Evolutionary conservation across 2,797 vertebrate genomes (phyloP).

Genomic region (Microhierax caerulescens): DNA sequence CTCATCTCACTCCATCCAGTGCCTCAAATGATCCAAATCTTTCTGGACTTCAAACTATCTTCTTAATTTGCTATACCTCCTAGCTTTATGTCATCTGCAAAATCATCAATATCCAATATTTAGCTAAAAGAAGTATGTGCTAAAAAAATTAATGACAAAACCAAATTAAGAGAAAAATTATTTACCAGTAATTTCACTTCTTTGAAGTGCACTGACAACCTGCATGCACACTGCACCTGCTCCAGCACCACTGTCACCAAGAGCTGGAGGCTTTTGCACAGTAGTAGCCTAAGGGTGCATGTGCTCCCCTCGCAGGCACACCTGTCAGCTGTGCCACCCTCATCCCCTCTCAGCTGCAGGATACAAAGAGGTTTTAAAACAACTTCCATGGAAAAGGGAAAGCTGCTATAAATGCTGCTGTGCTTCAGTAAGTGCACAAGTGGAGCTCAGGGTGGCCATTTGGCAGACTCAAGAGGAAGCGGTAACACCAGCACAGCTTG

Average conservation of each 20-base stretch:
- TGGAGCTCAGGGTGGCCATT: not conserved
- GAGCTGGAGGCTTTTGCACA: not conserved
- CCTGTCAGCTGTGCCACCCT: not conserved
- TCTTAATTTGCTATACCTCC: conserved; percentile 46
- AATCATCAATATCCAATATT: conserved; percentile 26
- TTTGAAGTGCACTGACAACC: not conserved
- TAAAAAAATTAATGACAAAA: not conserved
- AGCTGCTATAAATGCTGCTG: no score
- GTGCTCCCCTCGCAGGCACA: not conserved
- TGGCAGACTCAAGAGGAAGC: accelerated
- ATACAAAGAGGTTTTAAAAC: not conserved
- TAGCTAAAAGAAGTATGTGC: conserved; percentile 9
- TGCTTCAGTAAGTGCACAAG: not conserved
- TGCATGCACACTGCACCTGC: no score
- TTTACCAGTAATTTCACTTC: not conserved
- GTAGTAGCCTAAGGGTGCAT: not conserved
- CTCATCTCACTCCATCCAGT: conserved; percentile 50
- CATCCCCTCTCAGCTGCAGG: not conserved
- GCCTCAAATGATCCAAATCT: conserved; percentile 49
- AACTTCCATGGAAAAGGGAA: not conserved
- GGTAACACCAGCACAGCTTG: not conserved
- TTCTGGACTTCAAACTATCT: conserved; percentile 40
- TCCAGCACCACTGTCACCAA: not conserved
- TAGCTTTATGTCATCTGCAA: conserved; percentile 52
- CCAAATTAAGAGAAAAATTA: not conserved